Evolutionary conservation across 2,888 invertebrate genomes (phyloP), one percentile per base, ranked within the genome.

Genomic region (Minunthozetes semirufus): DNA sequence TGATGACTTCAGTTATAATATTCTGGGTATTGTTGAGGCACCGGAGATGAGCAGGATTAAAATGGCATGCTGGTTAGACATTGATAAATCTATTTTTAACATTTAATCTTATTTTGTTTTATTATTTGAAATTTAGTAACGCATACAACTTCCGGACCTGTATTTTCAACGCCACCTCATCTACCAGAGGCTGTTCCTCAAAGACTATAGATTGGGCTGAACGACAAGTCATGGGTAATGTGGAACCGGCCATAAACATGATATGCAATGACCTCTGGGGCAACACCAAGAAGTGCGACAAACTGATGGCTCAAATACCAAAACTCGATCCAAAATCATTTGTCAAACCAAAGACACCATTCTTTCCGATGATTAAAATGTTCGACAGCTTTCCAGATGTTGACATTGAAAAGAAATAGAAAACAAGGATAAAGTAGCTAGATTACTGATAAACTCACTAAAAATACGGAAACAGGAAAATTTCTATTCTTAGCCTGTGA

Each of bases 321-420:
- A 27, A 63, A 63, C 19, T 29, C 29, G 61, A 63, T 29, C 27
- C 29, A 15, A 63, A 63, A 33, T 29, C 61, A 4, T 63, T 29
- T 63, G 29, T 29, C 29, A 2, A 25, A 6, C 61, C 27, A 3
- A 63, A 63, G 25, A 29, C 8, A 8, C 13, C 25, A 1, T 63
- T 63, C 29, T 17, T 63, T 22, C 61, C 61, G 9, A 4, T 33
- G 1, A 63, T 63, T 1, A 33, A 27, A 29, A 9, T 63, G 33
- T 63, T 63, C 4, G 61, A 63, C 27, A 63, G 61, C 25, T 63
- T 63, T 63, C 61, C 61, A 1, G 61, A 63, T n/a, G 56, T 56
- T 22, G 56, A 56, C 17, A 3, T 56, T n/a, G 48, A 48, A n/a
- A 2, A n/a, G 13, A n/a, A 48, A 13, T 17, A 48, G 48, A 48